Percentiles rank a stretch among this genome's conserved stretches.
These are phyloP conservation scores for Papilio xuthus DNA, from an alignment of 1,140 invertebrate species.

Conservation along the genomic window DNA sequence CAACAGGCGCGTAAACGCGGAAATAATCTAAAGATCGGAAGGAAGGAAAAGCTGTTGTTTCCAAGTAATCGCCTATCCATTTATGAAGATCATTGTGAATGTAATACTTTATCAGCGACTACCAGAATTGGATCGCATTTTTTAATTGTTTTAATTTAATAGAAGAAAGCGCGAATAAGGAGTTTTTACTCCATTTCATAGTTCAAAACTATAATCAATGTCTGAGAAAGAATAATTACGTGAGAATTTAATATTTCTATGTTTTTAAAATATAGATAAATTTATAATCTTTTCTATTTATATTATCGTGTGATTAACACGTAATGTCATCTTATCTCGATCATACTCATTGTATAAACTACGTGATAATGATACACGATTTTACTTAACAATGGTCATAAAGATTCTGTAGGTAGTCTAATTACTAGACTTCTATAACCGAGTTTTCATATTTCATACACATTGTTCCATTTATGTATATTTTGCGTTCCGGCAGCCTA, in stretches of 20 bases:
- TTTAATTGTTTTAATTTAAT: too few relatives aligned
- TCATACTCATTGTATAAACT: background rate
- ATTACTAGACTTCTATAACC: background rate
- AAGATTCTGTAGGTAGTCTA: background rate
- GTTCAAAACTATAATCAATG: background rate
- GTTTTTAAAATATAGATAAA: background rate
- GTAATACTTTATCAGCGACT: too few relatives aligned
- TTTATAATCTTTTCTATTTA: background rate
- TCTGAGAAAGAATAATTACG: conserved; percentile 1
- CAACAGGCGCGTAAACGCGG: too few relatives aligned
- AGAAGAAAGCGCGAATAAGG: too few relatives aligned
- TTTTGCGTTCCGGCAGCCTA: too few relatives aligned
- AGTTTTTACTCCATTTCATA: background rate
- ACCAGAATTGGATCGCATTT: too few relatives aligned
- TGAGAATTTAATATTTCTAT: background rate
- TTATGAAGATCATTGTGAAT: too few relatives aligned
- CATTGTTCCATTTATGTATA: conserved; percentile 24
- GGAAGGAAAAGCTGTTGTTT: too few relatives aligned
- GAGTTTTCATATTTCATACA: background rate
- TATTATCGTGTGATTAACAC: background rate
- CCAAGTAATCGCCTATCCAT: too few relatives aligned
- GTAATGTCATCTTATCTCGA: background rate
- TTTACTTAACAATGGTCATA: background rate
- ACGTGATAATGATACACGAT: background rate
- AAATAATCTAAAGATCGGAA: too few relatives aligned